Conservation (phyloP, 2,888 invertebrate species). For the Tachina lurida region DNA sequence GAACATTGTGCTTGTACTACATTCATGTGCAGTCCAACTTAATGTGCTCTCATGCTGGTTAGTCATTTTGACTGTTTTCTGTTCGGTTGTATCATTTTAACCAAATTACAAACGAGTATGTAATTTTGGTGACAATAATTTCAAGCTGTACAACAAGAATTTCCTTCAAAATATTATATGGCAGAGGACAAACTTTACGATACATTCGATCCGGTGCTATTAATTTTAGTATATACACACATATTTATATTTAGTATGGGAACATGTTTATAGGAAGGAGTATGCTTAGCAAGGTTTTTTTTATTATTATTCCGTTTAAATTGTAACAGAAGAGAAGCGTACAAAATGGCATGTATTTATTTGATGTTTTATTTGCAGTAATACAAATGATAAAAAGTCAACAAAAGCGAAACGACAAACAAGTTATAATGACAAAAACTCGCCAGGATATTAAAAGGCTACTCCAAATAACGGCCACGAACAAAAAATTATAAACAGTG, state of each 20-base stretch:
- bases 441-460: slow-evolving; percentile 68
- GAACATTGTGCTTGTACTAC: background rate
- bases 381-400: slow-evolving; percentile 34
- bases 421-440: slow-evolving; percentile 68
- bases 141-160: slow-evolving; percentile 44
- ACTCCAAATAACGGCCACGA: slow-evolving; percentile 57
- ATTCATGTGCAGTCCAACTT: background rate
- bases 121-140: slow-evolving; percentile 64
- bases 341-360: slow-evolving; percentile 62
- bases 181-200: slow-evolving; percentile 6
- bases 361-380: slow-evolving; percentile 56
- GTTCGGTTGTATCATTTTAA: slow-evolving; percentile 40
- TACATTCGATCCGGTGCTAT: slow-evolving; percentile 5
- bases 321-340: slow-evolving; percentile 38
- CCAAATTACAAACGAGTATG: slow-evolving; percentile 56
- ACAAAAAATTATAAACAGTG: slow-evolving; percentile 53
- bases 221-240: background rate
- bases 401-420: slow-evolving; percentile 15
- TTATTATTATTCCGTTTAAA: slow-evolving; percentile 40
- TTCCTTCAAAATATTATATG: slow-evolving; percentile 48
- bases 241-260: slow-evolving; percentile 4
- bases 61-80: background rate
- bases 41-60: slow-evolving; percentile 5
- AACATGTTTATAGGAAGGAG: slow-evolving; percentile 4
- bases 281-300: background rate